Conservation (phyloP, 2,113 vertebrate species). For the Rhea pennata region DNA sequence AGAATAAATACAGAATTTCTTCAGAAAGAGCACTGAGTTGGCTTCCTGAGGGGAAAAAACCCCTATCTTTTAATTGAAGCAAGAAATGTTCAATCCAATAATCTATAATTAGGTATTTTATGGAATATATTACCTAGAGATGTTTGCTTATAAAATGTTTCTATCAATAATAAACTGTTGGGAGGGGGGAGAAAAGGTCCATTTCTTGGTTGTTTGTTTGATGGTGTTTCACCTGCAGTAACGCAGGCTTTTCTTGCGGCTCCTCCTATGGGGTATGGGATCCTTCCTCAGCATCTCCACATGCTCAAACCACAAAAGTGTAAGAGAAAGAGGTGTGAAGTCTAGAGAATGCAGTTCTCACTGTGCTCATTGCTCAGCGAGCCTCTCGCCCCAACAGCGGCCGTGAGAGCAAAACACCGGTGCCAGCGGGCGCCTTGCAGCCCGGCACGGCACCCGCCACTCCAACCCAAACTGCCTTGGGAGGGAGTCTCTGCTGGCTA, state of each 20-base stretch:
- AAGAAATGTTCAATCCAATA: constrained; percentile 72
- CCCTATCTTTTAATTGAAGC: constrained; percentile 58
- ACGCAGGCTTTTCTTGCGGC: not conserved
- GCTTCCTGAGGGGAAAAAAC: constrained; percentile 55
- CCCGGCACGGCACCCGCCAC: not conserved
- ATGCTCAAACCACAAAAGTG: not conserved
- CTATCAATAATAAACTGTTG: constrained; percentile 46
- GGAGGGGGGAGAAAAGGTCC: not conserved
- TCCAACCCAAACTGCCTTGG: not conserved
- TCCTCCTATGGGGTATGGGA: accelerated
- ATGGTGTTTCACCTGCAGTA: not conserved
- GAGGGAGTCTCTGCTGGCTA: not conserved
- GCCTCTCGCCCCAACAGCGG: no score
- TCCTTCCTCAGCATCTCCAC: not conserved
- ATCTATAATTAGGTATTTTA: constrained; percentile 73
- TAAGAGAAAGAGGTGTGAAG: not conserved
- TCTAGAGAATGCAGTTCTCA: not conserved
- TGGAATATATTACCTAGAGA: constrained; percentile 62
- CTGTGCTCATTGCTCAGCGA: no score
- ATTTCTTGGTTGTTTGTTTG: not conserved
- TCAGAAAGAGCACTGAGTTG: constrained; percentile 36
- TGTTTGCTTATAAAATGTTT: constrained; percentile 69
- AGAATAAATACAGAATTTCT: constrained; percentile 66
- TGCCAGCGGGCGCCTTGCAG: no score
- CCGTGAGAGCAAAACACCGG: no score